Conservation (phyloP, 2,888 invertebrate species). For the Nemurella pictetii region DNA sequence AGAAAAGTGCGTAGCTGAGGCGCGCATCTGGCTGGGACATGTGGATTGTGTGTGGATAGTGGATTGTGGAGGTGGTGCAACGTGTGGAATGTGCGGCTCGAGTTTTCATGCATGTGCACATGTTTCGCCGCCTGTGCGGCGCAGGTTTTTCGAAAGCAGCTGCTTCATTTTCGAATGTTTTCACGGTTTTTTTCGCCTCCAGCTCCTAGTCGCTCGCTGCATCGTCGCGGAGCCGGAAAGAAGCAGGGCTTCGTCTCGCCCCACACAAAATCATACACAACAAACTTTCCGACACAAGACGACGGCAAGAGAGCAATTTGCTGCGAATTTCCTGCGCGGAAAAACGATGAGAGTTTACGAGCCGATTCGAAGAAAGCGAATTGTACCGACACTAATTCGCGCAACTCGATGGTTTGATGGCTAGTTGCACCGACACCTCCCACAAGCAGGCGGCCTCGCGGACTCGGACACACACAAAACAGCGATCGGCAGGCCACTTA, state of each 20-base stretch:
- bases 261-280: too few species aligned
- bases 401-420: background rate
- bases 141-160: background rate
- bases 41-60: too few species aligned
- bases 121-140: background rate
- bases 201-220: too few species aligned
- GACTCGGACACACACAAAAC: too few species aligned
- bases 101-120: background rate
- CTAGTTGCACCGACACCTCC: background rate
- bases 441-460: too few species aligned
- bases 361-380: background rate
- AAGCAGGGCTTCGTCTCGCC: too few species aligned
- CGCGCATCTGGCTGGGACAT: too few species aligned
- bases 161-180: background rate
- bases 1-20: too few species aligned
- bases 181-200: background rate
- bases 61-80: too few species aligned
- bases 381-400: background rate
- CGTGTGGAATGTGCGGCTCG: background rate
- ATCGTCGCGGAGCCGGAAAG: too few species aligned
- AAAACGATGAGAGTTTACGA: background rate
- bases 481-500: too few species aligned
- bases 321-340: background rate
- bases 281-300: too few species aligned
- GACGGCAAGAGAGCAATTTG: background rate